Conservation (phyloP, 2,113 vertebrate species). For the Heliornis fulica region DNA sequence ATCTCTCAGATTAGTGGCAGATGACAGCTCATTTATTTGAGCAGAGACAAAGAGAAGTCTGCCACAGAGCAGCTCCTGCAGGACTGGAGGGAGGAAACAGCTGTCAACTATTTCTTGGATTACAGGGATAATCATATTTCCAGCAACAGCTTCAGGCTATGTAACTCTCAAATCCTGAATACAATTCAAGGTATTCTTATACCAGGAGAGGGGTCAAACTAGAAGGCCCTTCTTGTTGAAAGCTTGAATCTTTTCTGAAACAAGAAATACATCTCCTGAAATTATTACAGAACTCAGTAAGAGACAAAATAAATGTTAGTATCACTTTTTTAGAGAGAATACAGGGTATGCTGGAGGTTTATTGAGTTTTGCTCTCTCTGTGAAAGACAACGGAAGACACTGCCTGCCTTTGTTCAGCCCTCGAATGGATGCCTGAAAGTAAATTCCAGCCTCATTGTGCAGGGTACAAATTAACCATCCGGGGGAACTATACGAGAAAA, state of each 20-base stretch:
- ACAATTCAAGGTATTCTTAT: constrained; percentile 25
- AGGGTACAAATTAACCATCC: constrained; percentile 35
- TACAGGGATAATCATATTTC: constrained; percentile 50
- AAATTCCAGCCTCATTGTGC: constrained; percentile 43
- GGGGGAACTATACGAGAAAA: neutral
- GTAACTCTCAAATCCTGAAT: neutral
- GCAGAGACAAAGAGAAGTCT: constrained; percentile 31
- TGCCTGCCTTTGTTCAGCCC: constrained; percentile 18
- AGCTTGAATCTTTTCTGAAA: neutral
- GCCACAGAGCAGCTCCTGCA: neutral
- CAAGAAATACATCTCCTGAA: neutral
- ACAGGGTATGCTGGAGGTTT: neutral
- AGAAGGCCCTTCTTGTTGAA: neutral
- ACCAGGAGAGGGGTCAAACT: neutral
- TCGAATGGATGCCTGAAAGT: constrained; percentile 24
- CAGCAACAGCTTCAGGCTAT: constrained; percentile 8
- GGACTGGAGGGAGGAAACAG: constrained; percentile 45
- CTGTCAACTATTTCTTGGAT: constrained; percentile 53
- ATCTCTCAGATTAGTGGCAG: neutral
- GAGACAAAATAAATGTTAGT: neutral
- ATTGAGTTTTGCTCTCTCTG: constrained; percentile 30
- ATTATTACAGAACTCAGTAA: neutral
- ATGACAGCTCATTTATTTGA: constrained; percentile 41
- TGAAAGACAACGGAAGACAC: constrained; percentile 14
- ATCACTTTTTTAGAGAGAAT: neutral